These are phyloP conservation scores for Sciurus carolinensis DNA, from an alignment of 2,797 vertebrate genomes.

Conservation along the genomic window DNA sequence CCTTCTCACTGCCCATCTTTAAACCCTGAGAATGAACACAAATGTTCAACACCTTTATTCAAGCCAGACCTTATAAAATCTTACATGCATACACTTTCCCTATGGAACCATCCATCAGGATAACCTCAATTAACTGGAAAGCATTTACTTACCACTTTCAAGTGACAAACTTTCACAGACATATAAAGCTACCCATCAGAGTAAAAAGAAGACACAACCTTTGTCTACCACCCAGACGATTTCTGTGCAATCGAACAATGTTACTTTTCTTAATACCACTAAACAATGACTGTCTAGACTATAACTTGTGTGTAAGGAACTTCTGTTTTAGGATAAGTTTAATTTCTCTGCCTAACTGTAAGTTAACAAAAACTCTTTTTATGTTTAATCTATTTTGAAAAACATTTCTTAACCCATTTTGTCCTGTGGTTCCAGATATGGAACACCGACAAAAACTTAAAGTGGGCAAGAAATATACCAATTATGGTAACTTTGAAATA, in stretches of 20 bases:
- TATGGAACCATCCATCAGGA: neutral
- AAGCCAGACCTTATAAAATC: neutral
- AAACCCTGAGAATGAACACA: slow-evolving; percentile 80
- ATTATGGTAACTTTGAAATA: too few species aligned
- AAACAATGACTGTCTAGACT: neutral
- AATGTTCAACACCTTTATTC: slow-evolving; percentile 72
- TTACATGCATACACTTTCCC: neutral
- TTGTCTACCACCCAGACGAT: neutral
- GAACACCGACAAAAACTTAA: too few species aligned
- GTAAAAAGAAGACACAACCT: neutral
- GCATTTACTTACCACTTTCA: slow-evolving; percentile 46
- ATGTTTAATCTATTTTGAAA: slow-evolving; percentile 44
- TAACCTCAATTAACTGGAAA: slow-evolving; percentile 34
- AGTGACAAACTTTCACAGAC: slow-evolving; percentile 27
- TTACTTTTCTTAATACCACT: neutral
- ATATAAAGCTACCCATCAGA: slow-evolving; percentile 13
- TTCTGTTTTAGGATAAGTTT: neutral
- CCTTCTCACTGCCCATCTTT: slow-evolving; percentile 84
- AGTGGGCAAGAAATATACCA: too few species aligned
- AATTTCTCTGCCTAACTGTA: slow-evolving; percentile 39
- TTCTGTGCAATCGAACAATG: neutral
- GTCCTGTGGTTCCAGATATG: too few species aligned
- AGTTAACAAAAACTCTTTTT: slow-evolving; percentile 37
- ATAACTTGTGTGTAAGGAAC: neutral
- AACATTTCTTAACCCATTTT: neutral